phyloP scores from a whole-genome alignment of 2,888 invertebrate genomes.

The Brenthis hecate region DNA sequence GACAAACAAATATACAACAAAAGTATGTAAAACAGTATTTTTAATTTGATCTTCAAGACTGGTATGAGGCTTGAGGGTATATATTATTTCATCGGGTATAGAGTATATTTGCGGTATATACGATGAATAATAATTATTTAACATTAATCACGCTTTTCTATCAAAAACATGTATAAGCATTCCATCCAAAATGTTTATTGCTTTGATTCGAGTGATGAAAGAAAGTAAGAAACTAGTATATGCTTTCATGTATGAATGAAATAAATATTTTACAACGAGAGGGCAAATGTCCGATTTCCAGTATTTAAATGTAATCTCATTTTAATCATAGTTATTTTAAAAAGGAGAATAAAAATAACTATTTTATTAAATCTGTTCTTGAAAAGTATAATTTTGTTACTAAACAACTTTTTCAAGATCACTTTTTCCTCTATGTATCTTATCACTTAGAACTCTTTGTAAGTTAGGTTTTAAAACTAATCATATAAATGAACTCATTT shows the following conservation, averaged over 20 bases:
- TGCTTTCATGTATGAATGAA: conserved; percentile 18
- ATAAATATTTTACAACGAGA: conserved; percentile 11
- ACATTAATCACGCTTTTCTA: no score
- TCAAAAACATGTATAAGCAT: conserved; percentile 43
- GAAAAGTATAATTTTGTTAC: conserved; percentile 34
- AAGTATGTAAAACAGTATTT: no score
- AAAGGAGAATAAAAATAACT: conserved; percentile 13
- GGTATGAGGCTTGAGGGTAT: no score
- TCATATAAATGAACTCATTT: conserved; percentile 5
- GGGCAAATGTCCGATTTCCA: conserved; percentile 18
- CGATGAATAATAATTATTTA: no score
- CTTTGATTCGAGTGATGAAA: conserved; percentile 10
- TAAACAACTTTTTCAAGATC: conserved; percentile 21
- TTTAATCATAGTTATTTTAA: conserved; percentile 6
- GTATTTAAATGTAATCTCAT: conserved; percentile 28
- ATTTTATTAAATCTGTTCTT: conserved; percentile 30
- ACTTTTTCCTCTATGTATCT: conserved; percentile 15
- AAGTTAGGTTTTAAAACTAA: conserved; percentile 8
- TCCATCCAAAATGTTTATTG: conserved; percentile 54
- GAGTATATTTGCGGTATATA: no score
- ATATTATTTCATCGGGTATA: no score
- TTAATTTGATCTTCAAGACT: no score
- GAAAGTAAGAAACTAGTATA: conserved; percentile 25
- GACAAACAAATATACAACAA: no score
- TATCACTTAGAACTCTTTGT: conserved; percentile 11